Conservation (phyloP, 2,888 invertebrate species). For the Gymnocheta viridis region DNA sequence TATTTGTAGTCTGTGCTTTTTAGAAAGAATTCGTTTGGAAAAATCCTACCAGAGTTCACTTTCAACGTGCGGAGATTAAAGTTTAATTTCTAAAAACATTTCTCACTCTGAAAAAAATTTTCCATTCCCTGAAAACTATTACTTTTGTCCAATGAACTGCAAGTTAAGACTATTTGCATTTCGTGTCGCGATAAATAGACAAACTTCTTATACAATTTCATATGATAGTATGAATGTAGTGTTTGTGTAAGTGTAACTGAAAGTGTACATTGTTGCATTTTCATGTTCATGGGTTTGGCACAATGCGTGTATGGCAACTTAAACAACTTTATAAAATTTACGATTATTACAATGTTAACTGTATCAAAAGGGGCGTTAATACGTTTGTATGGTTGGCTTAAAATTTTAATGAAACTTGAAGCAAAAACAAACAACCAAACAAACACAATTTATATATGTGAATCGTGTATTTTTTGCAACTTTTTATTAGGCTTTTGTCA, state of each 20-base stretch:
- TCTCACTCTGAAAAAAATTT: too few relatives aligned
- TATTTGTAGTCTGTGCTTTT: too few relatives aligned
- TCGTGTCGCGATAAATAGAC: background rate
- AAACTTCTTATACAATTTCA: conserved; percentile 1
- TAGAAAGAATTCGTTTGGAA: too few relatives aligned
- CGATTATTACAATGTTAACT: conserved; percentile 70
- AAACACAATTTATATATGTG: conserved; percentile 23
- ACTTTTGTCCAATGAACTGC: too few relatives aligned
- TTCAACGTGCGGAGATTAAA: too few relatives aligned
- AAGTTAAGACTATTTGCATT: background rate
- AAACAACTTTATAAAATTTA: conserved; percentile 69
- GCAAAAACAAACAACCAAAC: conserved; percentile 23
- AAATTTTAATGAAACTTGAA: conserved; percentile 46
- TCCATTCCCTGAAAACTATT: too few relatives aligned
- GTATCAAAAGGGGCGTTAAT: conserved; percentile 67
- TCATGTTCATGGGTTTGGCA: conserved; percentile 68
- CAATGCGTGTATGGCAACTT: conserved; percentile 59
- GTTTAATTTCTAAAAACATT: too few relatives aligned
- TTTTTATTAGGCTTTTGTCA: conserved; percentile 1
- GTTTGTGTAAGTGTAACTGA: conserved; percentile 20
- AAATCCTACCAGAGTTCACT: too few relatives aligned
- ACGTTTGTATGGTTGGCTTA: conserved; percentile 61
- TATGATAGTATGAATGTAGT: background rate
- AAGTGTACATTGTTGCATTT: conserved; percentile 68
- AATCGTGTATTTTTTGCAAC: conserved; percentile 23